phyloP scores from a whole-genome alignment of 1,140 invertebrate species.

The Vanessa tameamea region DNA sequence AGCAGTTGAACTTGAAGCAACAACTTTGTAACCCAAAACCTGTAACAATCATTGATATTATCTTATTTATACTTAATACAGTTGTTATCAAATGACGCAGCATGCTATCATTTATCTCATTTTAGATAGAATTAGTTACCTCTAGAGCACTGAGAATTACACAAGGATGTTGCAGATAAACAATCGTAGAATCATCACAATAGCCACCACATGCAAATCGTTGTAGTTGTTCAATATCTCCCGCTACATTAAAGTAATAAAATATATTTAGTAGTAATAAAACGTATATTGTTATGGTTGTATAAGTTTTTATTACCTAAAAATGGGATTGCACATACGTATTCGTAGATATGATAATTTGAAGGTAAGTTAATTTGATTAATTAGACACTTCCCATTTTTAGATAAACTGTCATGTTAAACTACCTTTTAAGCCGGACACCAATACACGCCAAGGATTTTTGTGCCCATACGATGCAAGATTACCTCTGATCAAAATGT shows the following conservation, averaged over 20 bases:
- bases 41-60: slow-evolving; percentile 49
- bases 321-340: slow-evolving; percentile 38
- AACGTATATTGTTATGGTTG: neutral
- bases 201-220: slow-evolving; percentile 90
- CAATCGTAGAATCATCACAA: slow-evolving; percentile 89
- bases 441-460: slow-evolving; percentile 91
- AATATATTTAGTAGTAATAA: neutral
- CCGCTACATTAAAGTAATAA: slow-evolving; percentile 79
- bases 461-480: slow-evolving; percentile 91
- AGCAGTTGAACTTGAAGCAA: slow-evolving; percentile 90
- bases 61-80: slow-evolving; percentile 1
- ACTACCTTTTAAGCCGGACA: slow-evolving; percentile 90
- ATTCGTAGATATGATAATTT: slow-evolving; percentile 1
- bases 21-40: slow-evolving; percentile 92
- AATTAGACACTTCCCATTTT: slow-evolving; percentile 41
- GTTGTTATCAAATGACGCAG: neutral
- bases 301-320: slow-evolving; percentile 29
- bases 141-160: slow-evolving; percentile 92
- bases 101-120: slow-evolving; percentile 3
- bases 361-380: neutral
- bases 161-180: slow-evolving; percentile 92
- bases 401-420: slow-evolving; percentile 45
- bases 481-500: slow-evolving; percentile 93
- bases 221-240: slow-evolving; percentile 89
- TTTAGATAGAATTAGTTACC: slow-evolving; percentile 57